A percentile compares a stretch with the other conserved stretches of the same genome.
Evolutionary conservation across 2,113 vertebrate species (phyloP).

Genomic region (Erythrolamprus reginae): DNA sequence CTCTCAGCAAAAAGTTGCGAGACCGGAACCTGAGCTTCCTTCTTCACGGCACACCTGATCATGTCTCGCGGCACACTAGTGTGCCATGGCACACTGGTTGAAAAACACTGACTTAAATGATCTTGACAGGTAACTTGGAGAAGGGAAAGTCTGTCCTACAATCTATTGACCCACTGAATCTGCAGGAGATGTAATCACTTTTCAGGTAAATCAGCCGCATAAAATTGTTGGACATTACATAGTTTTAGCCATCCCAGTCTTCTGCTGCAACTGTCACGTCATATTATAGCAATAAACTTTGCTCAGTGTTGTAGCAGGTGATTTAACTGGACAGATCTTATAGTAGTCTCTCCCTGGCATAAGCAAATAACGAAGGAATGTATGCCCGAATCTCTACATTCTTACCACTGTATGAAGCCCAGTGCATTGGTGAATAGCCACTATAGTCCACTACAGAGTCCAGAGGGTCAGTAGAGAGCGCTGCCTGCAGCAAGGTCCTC

Average conservation of each 20-base stretch:
- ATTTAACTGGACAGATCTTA: background rate
- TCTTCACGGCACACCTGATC: no score
- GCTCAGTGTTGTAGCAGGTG: background rate
- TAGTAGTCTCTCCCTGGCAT: background rate
- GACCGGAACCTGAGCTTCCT: no score
- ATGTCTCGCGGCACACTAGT: no score
- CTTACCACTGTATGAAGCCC: slow-evolving; percentile 93
- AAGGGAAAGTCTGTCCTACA: background rate
- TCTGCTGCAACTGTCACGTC: background rate
- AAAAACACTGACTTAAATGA: no score
- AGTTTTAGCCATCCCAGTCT: background rate
- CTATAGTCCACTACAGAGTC: slow-evolving; percentile 89
- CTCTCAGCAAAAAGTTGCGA: no score
- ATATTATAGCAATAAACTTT: background rate
- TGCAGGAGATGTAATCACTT: background rate
- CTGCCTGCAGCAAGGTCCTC: slow-evolving; percentile 77
- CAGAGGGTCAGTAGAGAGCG: slow-evolving; percentile 82
- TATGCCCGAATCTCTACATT: background rate
- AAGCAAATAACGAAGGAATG: background rate
- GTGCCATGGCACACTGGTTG: no score
- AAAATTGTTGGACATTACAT: background rate
- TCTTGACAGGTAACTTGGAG: background rate
- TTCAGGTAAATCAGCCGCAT: background rate
- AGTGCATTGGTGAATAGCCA: slow-evolving; percentile 91
- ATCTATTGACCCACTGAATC: background rate